Conservation (phyloP, 1,140 invertebrate species). For the Caenorhabditis inopinata region DNA sequence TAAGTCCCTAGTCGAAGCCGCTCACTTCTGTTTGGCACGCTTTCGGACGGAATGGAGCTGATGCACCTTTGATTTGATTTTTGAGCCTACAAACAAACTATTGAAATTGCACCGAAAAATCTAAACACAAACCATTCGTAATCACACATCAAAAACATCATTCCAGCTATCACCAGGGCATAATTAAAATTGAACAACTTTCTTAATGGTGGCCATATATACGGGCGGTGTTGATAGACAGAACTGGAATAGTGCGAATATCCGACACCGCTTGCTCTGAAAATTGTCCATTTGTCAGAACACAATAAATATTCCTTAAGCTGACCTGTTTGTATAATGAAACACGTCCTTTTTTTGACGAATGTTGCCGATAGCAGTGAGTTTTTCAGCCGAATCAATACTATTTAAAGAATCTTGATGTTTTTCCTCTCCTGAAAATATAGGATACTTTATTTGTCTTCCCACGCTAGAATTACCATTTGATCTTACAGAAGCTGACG, state of each 20-base stretch:
- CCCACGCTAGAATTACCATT: neutral
- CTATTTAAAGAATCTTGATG: neutral
- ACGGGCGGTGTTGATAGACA: slow-evolving; percentile 46
- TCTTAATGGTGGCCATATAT: slow-evolving; percentile 53
- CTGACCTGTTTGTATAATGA: slow-evolving; percentile 51
- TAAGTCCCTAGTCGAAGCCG: neutral
- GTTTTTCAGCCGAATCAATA: slow-evolving; percentile 34
- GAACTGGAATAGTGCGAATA: slow-evolving; percentile 53
- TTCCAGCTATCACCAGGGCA: slow-evolving; percentile 1
- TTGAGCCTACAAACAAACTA: slow-evolving; percentile 30
- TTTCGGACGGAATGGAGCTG: slow-evolving; percentile 20
- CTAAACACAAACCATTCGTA: slow-evolving; percentile 30
- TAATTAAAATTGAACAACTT: slow-evolving; percentile 49
- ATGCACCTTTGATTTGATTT: neutral
- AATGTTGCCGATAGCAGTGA: slow-evolving; percentile 50
- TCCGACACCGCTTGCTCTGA: slow-evolving; percentile 49
- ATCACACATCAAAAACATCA: slow-evolving; percentile 37
- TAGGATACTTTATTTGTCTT: neutral
- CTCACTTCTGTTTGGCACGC: slow-evolving; percentile 34
- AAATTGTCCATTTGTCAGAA: neutral
- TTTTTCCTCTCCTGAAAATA: neutral
- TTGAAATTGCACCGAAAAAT: too few species aligned
- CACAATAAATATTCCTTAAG: neutral
- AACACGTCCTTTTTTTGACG: slow-evolving; percentile 44
- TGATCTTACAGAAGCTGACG: neutral